Evolutionary conservation across 2,888 invertebrate genomes (phyloP).

Genomic region (Agriotes lineatus): DNA sequence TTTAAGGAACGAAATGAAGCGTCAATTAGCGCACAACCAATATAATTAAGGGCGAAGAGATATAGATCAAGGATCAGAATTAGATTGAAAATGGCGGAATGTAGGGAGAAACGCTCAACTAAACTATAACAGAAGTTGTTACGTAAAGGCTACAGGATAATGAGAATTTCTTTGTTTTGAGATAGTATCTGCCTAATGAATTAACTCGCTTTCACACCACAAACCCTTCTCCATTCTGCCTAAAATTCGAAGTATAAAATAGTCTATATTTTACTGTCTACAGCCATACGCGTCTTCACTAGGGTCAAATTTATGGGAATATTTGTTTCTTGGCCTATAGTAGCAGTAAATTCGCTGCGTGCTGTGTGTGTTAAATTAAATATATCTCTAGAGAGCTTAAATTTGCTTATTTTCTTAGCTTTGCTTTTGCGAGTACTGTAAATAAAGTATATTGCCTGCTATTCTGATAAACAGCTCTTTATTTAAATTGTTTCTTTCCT

Average conservation of each 20-base stretch:
- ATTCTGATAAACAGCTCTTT: too few species aligned
- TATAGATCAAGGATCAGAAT: background rate
- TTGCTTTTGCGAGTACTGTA: too few species aligned
- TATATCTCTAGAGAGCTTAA: too few species aligned
- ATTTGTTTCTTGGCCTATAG: background rate
- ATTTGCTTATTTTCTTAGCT: too few species aligned
- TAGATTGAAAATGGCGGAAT: background rate
- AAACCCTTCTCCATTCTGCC: background rate
- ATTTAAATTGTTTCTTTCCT: too few species aligned
- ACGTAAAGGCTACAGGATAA: slow-evolving; percentile 1
- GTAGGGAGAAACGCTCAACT: background rate
- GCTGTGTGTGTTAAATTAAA: too few species aligned
- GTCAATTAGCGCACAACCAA: background rate
- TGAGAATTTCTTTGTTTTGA: slow-evolving; percentile 1
- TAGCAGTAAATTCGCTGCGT: too few species aligned
- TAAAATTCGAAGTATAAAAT: background rate
- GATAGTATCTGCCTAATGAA: slow-evolving; percentile 18
- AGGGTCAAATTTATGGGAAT: background rate
- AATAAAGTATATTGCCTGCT: too few species aligned
- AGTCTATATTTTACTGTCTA: slow-evolving; percentile 1
- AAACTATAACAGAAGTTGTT: slow-evolving; percentile 1
- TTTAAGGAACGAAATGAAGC: too few species aligned
- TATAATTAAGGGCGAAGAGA: slow-evolving; percentile 3
- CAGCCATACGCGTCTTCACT: slow-evolving; percentile 6
- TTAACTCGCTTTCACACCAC: slow-evolving; percentile 5